Evolutionary conservation across 64 coral and sea anemone genomes (phyloP).

Genomic region (Hydrozoanthus tunicans): DNA sequence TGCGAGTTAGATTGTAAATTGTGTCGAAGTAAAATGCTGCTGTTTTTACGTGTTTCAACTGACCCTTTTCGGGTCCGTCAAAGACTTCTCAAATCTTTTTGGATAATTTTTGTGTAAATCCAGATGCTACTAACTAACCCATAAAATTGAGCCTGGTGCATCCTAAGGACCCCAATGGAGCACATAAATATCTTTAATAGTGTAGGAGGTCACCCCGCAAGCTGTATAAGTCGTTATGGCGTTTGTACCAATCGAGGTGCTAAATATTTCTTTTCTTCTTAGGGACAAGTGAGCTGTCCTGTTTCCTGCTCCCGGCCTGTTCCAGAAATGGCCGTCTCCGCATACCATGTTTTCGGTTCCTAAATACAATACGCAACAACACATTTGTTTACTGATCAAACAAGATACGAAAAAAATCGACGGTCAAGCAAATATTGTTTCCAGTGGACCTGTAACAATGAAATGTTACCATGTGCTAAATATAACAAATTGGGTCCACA

Average conservation of each 20-base stretch:
- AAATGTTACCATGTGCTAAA: too few species aligned
- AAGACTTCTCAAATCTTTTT: not conserved
- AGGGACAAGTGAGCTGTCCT: not conserved
- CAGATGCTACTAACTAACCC: not conserved
- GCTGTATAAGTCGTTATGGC: slow-evolving; percentile 19
- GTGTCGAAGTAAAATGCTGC: not conserved
- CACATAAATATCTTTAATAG: slow-evolving; percentile 5
- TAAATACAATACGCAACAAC: not conserved
- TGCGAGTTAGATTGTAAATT: too few species aligned
- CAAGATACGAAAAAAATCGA: too few species aligned
- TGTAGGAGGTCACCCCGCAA: slow-evolving; percentile 3
- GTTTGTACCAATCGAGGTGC: not conserved
- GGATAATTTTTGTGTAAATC: not conserved
- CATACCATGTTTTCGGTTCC: slow-evolving; percentile 10
- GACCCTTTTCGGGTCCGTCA: too few species aligned
- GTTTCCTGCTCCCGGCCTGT: too few species aligned
- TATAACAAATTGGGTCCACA: too few species aligned
- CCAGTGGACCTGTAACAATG: too few species aligned
- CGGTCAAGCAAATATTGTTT: too few species aligned
- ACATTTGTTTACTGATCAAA: too few species aligned
- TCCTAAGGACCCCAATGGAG: not conserved
- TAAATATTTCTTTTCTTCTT: not conserved
- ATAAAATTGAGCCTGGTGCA: not conserved
- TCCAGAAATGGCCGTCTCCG: slow-evolving; percentile 29
- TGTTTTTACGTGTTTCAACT: not conserved